Percentiles rank a stretch among this genome's conserved stretches.
These are phyloP conservation scores for Drosophila pseudotalamancana DNA, from an alignment of 2,888 invertebrate genomes.

Conservation along the genomic window DNA sequence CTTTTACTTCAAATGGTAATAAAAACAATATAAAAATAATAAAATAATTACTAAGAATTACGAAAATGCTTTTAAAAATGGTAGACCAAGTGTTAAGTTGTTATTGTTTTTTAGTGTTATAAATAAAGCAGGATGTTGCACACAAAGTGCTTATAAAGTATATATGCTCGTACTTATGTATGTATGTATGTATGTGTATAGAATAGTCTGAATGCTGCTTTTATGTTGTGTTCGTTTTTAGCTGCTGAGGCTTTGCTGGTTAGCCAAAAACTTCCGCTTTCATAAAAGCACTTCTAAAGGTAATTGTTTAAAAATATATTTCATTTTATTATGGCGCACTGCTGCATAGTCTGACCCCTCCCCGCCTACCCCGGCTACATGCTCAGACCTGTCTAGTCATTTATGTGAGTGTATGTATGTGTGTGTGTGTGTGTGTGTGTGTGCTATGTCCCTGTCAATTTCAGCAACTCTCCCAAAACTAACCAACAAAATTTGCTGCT, in stretches of 20 bases:
- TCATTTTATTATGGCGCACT: slow-evolving; percentile 69
- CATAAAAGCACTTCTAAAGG: slow-evolving; percentile 68
- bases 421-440: slow-evolving; percentile 28
- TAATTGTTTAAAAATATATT: slow-evolving; percentile 78
- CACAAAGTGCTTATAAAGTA: slow-evolving; percentile 15
- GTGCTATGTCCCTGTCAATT: slow-evolving; percentile 62
- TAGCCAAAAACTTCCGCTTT: slow-evolving; percentile 59
- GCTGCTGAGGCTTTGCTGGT: slow-evolving; percentile 42
- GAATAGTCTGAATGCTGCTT: slow-evolving; percentile 19
- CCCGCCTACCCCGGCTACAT: slow-evolving; percentile 6
- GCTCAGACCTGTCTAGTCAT: slow-evolving; percentile 54
- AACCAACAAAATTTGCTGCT: slow-evolving; percentile 77
- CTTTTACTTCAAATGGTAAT: no score
- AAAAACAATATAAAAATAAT: no score
- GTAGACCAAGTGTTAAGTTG: no score
- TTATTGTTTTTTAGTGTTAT: slow-evolving; percentile 1
- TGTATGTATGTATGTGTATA: neutral
- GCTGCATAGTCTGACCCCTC: slow-evolving; percentile 15
- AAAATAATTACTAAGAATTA: no score
- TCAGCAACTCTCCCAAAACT: slow-evolving; percentile 62
- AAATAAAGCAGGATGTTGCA: slow-evolving; percentile 20
- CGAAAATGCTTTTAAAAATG: no score
- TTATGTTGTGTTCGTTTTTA: slow-evolving; percentile 5
- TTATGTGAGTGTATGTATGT: slow-evolving; percentile 13
- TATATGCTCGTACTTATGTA: no score